phyloP scores from a whole-genome alignment of 2,888 invertebrate species.

The Eupithecia insigniata region DNA sequence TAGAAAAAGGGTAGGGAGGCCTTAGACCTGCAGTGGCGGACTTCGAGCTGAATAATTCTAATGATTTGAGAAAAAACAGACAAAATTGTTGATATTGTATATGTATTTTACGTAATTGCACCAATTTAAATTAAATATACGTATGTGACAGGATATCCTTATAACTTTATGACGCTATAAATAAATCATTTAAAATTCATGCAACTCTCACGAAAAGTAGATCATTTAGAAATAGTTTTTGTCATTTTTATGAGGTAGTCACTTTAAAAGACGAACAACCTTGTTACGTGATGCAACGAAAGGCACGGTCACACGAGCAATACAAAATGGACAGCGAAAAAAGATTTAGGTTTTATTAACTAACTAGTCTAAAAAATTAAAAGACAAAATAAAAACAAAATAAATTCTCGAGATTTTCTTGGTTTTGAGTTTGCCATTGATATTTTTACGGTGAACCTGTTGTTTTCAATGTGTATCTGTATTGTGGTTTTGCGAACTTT shows the following conservation, averaged over 20 bases:
- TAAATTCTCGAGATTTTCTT: too few species aligned
- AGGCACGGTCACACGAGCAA: constrained; percentile 1
- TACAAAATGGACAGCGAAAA: neutral
- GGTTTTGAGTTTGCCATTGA: too few species aligned
- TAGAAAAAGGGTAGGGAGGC: too few species aligned
- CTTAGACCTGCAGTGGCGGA: too few species aligned
- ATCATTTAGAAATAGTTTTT: constrained; percentile 38
- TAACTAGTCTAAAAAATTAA: neutral
- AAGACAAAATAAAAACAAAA: neutral
- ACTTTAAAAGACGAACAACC: constrained; percentile 59
- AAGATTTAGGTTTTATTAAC: neutral
- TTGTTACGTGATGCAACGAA: constrained; percentile 74
- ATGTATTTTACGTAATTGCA: constrained; percentile 11
- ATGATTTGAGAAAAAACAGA: neutral
- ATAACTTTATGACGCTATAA: constrained; percentile 38
- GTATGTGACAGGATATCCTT: constrained; percentile 41
- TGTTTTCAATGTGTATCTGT: too few species aligned
- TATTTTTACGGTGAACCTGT: too few species aligned
- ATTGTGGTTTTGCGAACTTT: too few species aligned
- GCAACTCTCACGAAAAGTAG: constrained; percentile 37
- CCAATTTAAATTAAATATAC: constrained; percentile 19
- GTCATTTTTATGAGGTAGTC: constrained; percentile 45
- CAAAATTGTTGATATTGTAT: neutral
- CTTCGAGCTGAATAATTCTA: too few species aligned
- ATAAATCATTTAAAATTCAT: constrained; percentile 41